phyloP scores from a whole-genome alignment of 2,797 vertebrate genomes.

The Carduelis carduelis region DNA sequence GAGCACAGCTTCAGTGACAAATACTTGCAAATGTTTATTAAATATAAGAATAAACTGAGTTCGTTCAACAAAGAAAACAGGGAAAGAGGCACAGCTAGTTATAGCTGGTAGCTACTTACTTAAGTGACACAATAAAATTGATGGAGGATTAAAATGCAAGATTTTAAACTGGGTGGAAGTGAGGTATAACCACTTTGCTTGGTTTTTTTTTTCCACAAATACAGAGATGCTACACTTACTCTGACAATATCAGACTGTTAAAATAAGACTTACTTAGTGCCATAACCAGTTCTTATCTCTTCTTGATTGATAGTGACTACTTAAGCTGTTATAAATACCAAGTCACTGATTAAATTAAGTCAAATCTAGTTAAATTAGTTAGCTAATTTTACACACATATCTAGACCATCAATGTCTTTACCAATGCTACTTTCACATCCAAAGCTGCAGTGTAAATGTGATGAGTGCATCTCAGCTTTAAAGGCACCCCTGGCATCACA shows the following conservation, averaged over 20 bases:
- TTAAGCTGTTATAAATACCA: not conserved
- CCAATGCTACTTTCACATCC: not conserved
- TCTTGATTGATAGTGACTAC: not conserved
- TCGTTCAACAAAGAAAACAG: not conserved
- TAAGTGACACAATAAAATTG: not conserved
- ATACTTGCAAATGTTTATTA: not conserved
- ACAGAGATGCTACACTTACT: not conserved
- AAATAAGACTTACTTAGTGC: not conserved
- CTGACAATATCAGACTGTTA: not conserved
- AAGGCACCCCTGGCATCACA: not conserved
- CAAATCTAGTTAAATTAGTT: not conserved
- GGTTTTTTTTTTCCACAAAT: not conserved
- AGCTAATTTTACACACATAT: not conserved
- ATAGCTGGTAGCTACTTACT: not conserved
- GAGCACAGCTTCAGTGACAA: not conserved
- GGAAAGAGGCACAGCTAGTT: not conserved
- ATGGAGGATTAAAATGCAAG: not conserved
- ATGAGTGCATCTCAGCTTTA: not conserved
- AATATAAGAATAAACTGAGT: not conserved
- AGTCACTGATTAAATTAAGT: not conserved
- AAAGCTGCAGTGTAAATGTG: not conserved
- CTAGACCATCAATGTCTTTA: not conserved
- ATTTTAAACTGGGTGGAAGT: accelerated
- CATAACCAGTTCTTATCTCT: not conserved
- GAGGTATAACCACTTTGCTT: not conserved